Evolutionary conservation across 2,113 vertebrate species (phyloP), one percentile per base, ranked within the genome.

Genomic region (Hypomesus transpacificus): DNA sequence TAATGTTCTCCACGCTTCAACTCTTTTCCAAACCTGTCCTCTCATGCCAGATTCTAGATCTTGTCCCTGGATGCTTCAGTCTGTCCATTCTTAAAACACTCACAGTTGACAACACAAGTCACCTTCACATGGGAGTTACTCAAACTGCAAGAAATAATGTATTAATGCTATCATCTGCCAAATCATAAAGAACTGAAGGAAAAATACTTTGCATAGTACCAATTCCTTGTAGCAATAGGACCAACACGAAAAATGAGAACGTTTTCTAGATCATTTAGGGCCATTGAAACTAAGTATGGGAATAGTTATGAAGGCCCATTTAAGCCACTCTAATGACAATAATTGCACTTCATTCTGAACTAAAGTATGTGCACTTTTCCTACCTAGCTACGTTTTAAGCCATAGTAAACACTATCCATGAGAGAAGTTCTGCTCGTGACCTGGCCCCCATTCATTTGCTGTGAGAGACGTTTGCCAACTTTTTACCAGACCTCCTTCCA

Each of bases 381-480:
- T 20, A 22, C 22, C 63, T 78, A 84, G 86, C 79, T 82, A 70
- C 68, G 80, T 77, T 86, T 46, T 87, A 78, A 82, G 60, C 82
- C 78, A 81, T 80, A 71, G 74, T 70, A 20, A 68, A 74, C 78
- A 80, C 84, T 22, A 75, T 64, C 76, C 0, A 21, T 75, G 57
- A 79, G 79, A 84, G 79, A 84, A 87, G 68, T 72, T 66, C 78
- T 75, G 68, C 81, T 80, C 70, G 50, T 76, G 80, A 81, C 82
- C 74, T 39, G 46, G 75, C 78, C 69, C 62, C 84, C 72, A 74
- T 79, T 84, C 69, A 70, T 85, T 81, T 76, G 53, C 65, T 73
- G 61, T 70, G 75, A 75, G 70, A 68, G 80, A 76, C 39, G 9
- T 46, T 46, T 11, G 39, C 39, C 39, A 46, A 13, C 31, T 34